A percentile compares a stretch with the other conserved stretches of the same genome.
phyloP scores from a whole-genome alignment of 1,140 invertebrate species.

The Schlechtendalia chinensis region DNA sequence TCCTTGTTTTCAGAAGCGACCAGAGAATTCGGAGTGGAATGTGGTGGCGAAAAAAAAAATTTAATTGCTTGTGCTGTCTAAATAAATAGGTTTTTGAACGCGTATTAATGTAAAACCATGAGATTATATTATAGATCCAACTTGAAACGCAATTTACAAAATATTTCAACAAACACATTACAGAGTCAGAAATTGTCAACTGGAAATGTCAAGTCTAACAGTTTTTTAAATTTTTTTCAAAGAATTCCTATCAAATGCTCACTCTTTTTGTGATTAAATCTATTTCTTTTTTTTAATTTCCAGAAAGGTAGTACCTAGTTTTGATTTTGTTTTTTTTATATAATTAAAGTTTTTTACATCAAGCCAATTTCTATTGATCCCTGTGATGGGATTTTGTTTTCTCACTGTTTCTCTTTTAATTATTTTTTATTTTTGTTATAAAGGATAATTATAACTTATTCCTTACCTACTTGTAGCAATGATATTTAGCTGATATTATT shows the following conservation, averaged over 20 bases:
- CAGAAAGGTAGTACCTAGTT: background rate
- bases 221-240: slow-evolving; percentile 16
- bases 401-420: background rate
- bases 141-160: slow-evolving; percentile 27
- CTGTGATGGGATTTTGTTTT: background rate
- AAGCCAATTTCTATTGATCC: too few species aligned
- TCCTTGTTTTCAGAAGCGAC: slow-evolving; percentile 28
- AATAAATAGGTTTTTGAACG: slow-evolving; percentile 24
- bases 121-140: background rate
- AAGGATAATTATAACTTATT: slow-evolving; percentile 9
- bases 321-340: background rate
- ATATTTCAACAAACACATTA: slow-evolving; percentile 7
- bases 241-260: background rate
- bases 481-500: slow-evolving; percentile 38
- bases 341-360: background rate
- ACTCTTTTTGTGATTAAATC: background rate
- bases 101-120: background rate
- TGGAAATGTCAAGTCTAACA: background rate
- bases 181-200: background rate
- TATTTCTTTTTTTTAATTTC: slow-evolving; percentile 24
- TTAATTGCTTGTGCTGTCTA: slow-evolving; percentile 11
- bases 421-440: slow-evolving; percentile 17
- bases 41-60: slow-evolving; percentile 23
- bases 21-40: slow-evolving; percentile 23
- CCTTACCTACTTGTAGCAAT: slow-evolving; percentile 41